phyloP scores from a whole-genome alignment of 2,113 vertebrate species.

The Rattus norvegicus region DNA sequence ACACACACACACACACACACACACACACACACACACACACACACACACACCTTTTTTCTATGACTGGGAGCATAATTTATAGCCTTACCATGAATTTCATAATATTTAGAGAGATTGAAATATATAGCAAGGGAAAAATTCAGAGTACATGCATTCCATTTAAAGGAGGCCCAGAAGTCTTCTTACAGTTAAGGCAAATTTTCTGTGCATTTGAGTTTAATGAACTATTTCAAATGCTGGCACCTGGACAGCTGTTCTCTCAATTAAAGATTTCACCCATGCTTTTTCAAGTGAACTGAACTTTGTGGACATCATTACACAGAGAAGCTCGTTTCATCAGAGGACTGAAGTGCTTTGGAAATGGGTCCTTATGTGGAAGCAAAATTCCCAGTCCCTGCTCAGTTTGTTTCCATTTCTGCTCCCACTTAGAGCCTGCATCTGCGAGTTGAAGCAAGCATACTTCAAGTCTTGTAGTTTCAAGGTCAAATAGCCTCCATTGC shows the following conservation, averaged over 20 bases:
- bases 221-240: slow-evolving; percentile 51
- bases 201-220: slow-evolving; percentile 66
- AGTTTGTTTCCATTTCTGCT: background rate
- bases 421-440: background rate
- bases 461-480: background rate
- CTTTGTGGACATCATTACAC: background rate
- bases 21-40: background rate
- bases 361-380: background rate
- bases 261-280: background rate
- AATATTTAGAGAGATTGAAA: background rate
- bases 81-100: background rate
- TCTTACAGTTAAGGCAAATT: slow-evolving; percentile 59
- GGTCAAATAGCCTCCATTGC: background rate
- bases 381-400: background rate
- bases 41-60: background rate
- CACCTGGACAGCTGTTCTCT: slow-evolving; percentile 32
- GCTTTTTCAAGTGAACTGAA: slow-evolving; percentile 41
- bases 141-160: background rate
- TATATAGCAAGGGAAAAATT: background rate
- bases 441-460: background rate
- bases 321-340: background rate
- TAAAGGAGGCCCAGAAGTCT: slow-evolving; percentile 46
- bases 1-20: too few species aligned
- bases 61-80: background rate
- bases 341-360: background rate